Base-by-base conservation (phyloP, 2,888 invertebrate genomes). In the Pheosia tremula region DNA sequence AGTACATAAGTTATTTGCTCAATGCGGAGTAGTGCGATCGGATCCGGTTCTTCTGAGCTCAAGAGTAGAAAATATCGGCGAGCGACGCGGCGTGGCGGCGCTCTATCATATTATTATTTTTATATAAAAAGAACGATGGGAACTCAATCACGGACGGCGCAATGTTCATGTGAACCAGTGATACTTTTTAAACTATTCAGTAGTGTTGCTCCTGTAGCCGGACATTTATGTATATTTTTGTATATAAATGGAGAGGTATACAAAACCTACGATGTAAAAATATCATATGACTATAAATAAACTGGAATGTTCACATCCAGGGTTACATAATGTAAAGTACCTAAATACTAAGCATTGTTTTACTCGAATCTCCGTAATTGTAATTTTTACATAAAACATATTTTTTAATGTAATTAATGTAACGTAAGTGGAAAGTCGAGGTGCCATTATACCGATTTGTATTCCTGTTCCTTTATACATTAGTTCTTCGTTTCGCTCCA, bases 201-300 rank as follows among this genome's bases (percentile, higher is more conserved):
- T 68, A 74, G 72, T 74, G 72, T 79, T 78, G 79, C 84, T 81
- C 80, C 74, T 74, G 74, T 76, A 75, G 81, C 82, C 83, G 82
- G 82, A 88, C 88, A 84, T 89, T 89, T 88, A 89, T 92, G 91
- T 93, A 91, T 92, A 92, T 91, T 90, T 91, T 91, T 92, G 92
- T 92, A 93, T 90, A 93, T 93, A 92, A 88, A 88, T 88, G 84
- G 80, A 85, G 82, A 83, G 80, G 79, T 87, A 86, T 86, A 86
- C 83, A 84, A 86, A 88, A 75, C 85, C 83, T 85, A 83, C 83
- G 78, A 82, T 89, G 89, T 90, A 87, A 83, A 86, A 86, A 88
- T 90, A 90, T 90, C 89, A 87, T 84, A 81, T 10, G 77, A 82
- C 80, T 83, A 79, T 83, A 81, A 74, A 79, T 83, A 81, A 74